Evolutionary conservation across 2,888 invertebrate genomes (phyloP), one percentile per base, ranked within the genome.

Genomic region (Euzetes globulus): DNA sequence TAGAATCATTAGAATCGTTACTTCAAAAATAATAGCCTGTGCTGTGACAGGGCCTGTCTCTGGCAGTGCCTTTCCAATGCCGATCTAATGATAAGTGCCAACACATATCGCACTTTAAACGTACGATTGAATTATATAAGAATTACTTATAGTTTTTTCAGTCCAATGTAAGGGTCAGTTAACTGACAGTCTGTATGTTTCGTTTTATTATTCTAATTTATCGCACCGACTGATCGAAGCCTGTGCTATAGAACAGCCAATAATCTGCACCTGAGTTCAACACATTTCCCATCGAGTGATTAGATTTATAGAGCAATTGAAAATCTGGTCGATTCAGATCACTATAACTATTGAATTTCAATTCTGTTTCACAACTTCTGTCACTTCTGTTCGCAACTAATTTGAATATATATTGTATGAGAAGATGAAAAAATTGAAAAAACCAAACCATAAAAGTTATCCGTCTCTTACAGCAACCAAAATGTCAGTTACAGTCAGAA

Each of bases 261-360:
- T 65, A 41, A 41, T 65, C 65, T 65, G 65, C 65, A 65, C 65
- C 65, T 65, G 65, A 65, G 65, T 41, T 65, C 65, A 29, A n/a
- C 58, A 58, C 58, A 58, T 41, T 65, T 65, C 27, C 17, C 9
- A n/a, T 9, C 33, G 13, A 19, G 17, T 25, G 37, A 37, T 37
- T 19, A 65, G 65, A 65, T 65, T 65, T 65, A 65, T 41, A 58
- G 19, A 13, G 9, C 65, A 65, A 65, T 65, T 65, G 25, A 22
- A 55, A 19, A 6, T 25, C 1, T 13, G 4, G 55, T 55, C n/a
- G n/a, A n/a, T n/a, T 55, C 2, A 13, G 25, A 58, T 58, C 58
- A 29, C 58, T 29, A 58, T 29, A 9, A 13, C 65, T 65, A 65
- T 65, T 65, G 65, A 41, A 65, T 65, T 65, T 65, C 65, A 65